Percentiles rank a stretch among this genome's conserved stretches.
phyloP scores from a whole-genome alignment of 1,140 invertebrate species.

The Drosophila navojoa region DNA sequence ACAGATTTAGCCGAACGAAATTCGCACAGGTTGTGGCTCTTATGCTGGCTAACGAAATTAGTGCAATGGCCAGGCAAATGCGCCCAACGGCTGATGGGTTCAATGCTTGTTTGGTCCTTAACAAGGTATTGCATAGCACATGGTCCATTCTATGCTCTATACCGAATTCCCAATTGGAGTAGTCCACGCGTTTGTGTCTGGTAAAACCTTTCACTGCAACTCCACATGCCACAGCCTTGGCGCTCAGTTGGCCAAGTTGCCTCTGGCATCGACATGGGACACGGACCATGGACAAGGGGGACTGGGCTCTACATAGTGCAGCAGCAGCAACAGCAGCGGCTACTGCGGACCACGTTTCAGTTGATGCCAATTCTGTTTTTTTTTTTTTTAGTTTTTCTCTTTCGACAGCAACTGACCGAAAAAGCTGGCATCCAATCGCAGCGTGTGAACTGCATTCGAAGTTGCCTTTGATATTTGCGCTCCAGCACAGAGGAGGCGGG shows the following conservation, averaged over 20 bases:
- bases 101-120: constrained; percentile 6
- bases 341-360: constrained; percentile 11
- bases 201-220: constrained; percentile 72
- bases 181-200: constrained; percentile 28
- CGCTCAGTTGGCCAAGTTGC: constrained; percentile 18
- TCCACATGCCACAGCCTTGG: constrained; percentile 59
- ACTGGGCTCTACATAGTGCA: constrained; percentile 7
- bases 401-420: constrained; percentile 56
- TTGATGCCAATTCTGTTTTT: constrained; percentile 28
- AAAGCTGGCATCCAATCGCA: constrained; percentile 40
- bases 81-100: constrained; percentile 11
- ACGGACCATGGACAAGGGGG: constrained; percentile 12
- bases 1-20: constrained; percentile 1
- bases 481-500: constrained; percentile 1
- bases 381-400: constrained; percentile 11
- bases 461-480: constrained; percentile 76
- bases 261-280: constrained; percentile 30
- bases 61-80: constrained; percentile 14
- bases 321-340: not conserved
- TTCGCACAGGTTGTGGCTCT: not conserved
- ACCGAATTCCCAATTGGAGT: constrained; percentile 6
- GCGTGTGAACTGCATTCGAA: constrained; percentile 69
- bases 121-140: not conserved
- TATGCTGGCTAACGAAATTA: constrained; percentile 5
- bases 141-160: constrained; percentile 5